Percentiles rank a stretch among this genome's conserved stretches.
phyloP scores from a whole-genome alignment of 2,113 vertebrate species.

The Chauna torquata region DNA sequence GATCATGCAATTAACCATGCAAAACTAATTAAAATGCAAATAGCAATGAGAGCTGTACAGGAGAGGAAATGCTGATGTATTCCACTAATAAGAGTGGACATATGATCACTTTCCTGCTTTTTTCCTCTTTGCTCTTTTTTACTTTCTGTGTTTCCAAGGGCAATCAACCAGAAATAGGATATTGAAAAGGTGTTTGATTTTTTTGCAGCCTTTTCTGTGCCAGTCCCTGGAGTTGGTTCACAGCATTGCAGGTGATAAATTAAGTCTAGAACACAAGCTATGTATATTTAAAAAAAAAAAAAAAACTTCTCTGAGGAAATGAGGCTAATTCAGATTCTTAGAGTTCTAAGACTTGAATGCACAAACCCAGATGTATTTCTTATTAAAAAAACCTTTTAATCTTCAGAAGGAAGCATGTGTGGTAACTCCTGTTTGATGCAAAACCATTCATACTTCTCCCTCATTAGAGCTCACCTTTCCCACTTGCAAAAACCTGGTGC shows the following conservation, averaged over 20 bases:
- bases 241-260: background rate
- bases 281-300: background rate
- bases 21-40: slow-evolving; percentile 1
- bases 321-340: slow-evolving; percentile 9
- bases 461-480: background rate
- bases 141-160: background rate
- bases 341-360: background rate
- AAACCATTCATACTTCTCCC: background rate
- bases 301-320: background rate
- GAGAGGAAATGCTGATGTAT: background rate
- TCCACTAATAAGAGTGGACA: background rate
- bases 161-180: background rate
- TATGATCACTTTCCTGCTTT: background rate
- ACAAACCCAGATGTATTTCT: background rate
- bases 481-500: background rate
- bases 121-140: background rate
- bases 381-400: background rate
- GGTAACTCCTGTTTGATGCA: slow-evolving; percentile 6
- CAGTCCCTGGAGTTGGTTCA: background rate
- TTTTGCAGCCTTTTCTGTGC: background rate
- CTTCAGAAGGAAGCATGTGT: background rate
- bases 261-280: background rate
- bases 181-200: background rate
- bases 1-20: background rate
- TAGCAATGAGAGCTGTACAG: background rate